Base-by-base conservation (phyloP, 2,113 vertebrate species). In the Sula dactylatra region DNA sequence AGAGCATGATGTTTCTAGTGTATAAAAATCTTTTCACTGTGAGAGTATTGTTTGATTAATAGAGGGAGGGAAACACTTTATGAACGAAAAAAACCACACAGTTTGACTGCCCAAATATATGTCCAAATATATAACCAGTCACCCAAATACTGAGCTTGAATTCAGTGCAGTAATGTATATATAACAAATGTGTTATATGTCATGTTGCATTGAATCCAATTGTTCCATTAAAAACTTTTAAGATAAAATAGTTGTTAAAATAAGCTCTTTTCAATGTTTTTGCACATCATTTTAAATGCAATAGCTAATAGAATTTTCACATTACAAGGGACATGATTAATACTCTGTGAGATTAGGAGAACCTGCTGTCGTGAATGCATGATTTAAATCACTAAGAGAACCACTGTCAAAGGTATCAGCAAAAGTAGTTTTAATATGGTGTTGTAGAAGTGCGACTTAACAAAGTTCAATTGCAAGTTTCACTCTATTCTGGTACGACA, bases 221-320 rank as follows among this genome's bases (percentile, higher is more conserved):
- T 95, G 93, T 94, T 96, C 59, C 90, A 78, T 65, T 94, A 93
- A 95, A 85, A 91, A 50, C n/a, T 40, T 36, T 83, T 45, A 65
- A 92, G 58, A 87, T 84, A 82, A 96, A 93, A 86, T 82, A 64
- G 34, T 24, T 86, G 31, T 34, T 91, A 95, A 96, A 97, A 87
- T 89, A 69, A 72, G 4, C 20, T 93, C 25, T 93, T 98, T 82
- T 50, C 58, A 91, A 50, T 56, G 26, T 78, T 93, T 94, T 93
- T 79, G 69, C 17, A 16, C 64, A 76, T 81, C 2, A 82, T 94
- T 86, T 96, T 7, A 82, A 96, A 92, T 86, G n/a, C 11, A 96
- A 64, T 62, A 92, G 31, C 31, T 93, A 93, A 86, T 70, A 95
- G 32, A 64, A 91, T 81, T 90, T 90, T 97, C 52, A 94, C 45